Base-by-base conservation (phyloP, 1,140 invertebrate genomes). In the Zophobas morio region DNA sequence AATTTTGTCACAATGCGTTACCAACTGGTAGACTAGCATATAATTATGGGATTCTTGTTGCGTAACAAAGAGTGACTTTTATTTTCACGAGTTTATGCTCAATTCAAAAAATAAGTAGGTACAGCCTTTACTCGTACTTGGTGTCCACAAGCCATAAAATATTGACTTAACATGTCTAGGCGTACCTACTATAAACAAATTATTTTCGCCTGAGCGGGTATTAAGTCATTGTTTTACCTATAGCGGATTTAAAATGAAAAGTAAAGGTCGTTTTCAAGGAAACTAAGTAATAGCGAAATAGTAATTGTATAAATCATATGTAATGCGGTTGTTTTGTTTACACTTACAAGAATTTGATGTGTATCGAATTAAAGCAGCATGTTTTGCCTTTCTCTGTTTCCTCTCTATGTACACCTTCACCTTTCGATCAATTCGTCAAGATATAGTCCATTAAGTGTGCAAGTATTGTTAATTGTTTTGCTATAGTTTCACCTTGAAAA, bases 281-380 rank as follows among this genome's bases (percentile, higher is more conserved):
- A 75, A 63, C 74, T 60, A 49, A 60, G 63, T 51, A 60, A 63
- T 39, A 60, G 56, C 63, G 20, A 63, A 57, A 57, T 56, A 57
- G 60, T 56, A 60, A 63, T 63, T 66, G 60, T 37, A 63, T 63
- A 75, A 66, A 66, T 75, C 46, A 75, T 60, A 60, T 66, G 57
- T 63, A 66, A 57, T 75, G 74, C 53, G 42, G 46, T 39, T 51
- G 63, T 75, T 60, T 36, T 74, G 51, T 56, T 63, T 75, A 36
- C n/a, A 75, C 34, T 66, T 73, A 49, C 33, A 73, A 73, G 71
- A 73, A 73, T 73, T 73, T 63, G 74, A 75, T 75, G 74, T 75
- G 74, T 63, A 75, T 60, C 74, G 74, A 75, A 75, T 75, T 63
- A 75, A 75, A 53, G 32, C 57, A 63, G 70, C 74, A 75, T 57